Base-by-base conservation (phyloP, 2,797 vertebrate genomes). In the Dromococcyx pavoninus region DNA sequence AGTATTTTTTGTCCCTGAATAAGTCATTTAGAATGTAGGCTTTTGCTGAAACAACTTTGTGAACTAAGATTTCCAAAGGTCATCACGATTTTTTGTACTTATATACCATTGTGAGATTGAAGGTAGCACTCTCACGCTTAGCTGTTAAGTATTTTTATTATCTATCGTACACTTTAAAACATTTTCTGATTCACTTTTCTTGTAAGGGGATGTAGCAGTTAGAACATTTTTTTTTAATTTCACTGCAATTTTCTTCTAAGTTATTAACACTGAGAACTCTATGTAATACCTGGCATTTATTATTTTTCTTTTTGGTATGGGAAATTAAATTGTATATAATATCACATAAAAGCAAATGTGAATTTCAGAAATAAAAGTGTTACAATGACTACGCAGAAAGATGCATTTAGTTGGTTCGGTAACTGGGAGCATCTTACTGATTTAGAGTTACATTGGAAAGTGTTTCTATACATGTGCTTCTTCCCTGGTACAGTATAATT, bases 261-360 rank as follows among this genome's bases (percentile, higher is more conserved):
- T 93, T 94, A 80, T 88, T 90, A 96, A 92, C 67, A 77, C 53
- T 71, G 74, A 51, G 67, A 93, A 83, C 21, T 44, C 28, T 35
- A 13, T 69, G 79, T 44, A 91, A 91, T 77, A 94, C 54, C 70
- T 88, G 30, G 17, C 28, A 79, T 90, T 92, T 91, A 66, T 89
- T 91, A 66, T 90, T 89, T 73, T 65, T 66, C 43, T 41, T 83
- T 51, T 67, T 75, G n/a, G 57, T 64, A 48, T n/a, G n/a, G 50
- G 60, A 95, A 94, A 91, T 91, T 58, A 91, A 95, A 88, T 69
- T 75, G 74, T 72, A 33, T 65, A 76, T 41, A 79, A 76, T 39
- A 70, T 81, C 57, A 50, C 0, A 13, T 86, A 88, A 80, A 89
- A 85, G 24, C 7, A 80, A 95, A 92, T 80, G 54, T 78, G 66